Base-by-base conservation (phyloP, 1,140 invertebrate genomes). In the Cotesia typhae region DNA sequence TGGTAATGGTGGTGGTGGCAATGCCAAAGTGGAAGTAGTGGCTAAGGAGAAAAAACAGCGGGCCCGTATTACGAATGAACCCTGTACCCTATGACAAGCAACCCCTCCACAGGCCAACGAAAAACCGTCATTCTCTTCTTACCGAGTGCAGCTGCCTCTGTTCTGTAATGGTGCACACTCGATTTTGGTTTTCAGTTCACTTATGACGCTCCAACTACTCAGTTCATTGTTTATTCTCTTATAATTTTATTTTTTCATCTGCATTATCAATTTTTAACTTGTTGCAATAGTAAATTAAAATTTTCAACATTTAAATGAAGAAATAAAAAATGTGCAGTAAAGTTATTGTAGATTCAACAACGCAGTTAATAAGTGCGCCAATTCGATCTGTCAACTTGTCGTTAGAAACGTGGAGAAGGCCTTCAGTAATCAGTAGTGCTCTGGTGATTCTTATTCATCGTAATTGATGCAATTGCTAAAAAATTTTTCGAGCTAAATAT, bases 351-450 rank as follows among this genome's bases (percentile, higher is more conserved):
- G 47, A 47, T 36, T 35, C 55, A 47, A 67, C 53, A 1, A 38
- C 0, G 3, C 64, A 65, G n/a, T 57, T 71, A 1, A 72, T 71
- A 20, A 41, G 63, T 6, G 14, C 70, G 4, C 71, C 73, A n/a
- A 52, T 73, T 4, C 69, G 47, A 60, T 77, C 69, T 68, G 80
- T 85, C 14, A 83, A 66, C 4, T 77, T 83, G 67, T 79, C 83
- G 36, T 71, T 84, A 64, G 83, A 83, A 52, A 82, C 80, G 37
- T 84, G 81, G 80, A 75, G 52, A 55, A 67, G 77, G 17, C 75
- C 52, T 38, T 77, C 80, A 6, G 83, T 82, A 63, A 76, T 83
- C 38, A 83, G 78, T 77, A 84, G 67, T 61, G 77, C 77, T 10
- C 37, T 83, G 37, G 71, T 87, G 36, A 80, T 85, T n/a, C 76